Percentiles rank a stretch among this genome's conserved stretches.
These are phyloP conservation scores for Noctua janthe DNA, from an alignment of 2,888 invertebrate genomes.

Conservation along the genomic window DNA sequence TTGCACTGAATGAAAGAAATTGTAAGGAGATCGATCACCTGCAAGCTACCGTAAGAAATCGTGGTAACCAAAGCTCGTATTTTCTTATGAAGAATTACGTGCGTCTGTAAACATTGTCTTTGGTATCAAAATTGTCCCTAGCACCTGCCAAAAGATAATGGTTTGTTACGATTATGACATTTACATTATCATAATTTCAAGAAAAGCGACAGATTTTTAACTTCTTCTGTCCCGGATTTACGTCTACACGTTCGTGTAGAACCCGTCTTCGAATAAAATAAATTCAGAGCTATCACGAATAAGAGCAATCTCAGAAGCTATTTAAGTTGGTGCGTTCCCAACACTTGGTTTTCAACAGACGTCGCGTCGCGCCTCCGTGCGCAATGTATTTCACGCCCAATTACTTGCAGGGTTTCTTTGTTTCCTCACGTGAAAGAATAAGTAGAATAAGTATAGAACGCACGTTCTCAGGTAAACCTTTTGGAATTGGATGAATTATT, in stretches of 20 bases:
- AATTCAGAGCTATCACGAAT: slow-evolving; percentile 31
- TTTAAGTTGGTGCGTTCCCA: slow-evolving; percentile 39
- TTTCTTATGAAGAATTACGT: not conserved
- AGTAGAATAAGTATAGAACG: slow-evolving; percentile 22
- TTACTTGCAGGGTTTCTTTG: slow-evolving; percentile 59
- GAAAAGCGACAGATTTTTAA: slow-evolving; percentile 16
- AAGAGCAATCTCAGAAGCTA: slow-evolving; percentile 44
- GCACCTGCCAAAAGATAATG: slow-evolving; percentile 10
- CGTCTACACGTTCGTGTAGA: slow-evolving; percentile 4
- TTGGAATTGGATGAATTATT: not conserved
- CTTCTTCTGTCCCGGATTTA: not conserved
- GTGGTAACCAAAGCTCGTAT: not conserved
- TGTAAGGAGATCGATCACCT: no score
- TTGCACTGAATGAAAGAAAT: no score
- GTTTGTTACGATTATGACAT: slow-evolving; percentile 1
- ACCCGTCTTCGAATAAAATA: slow-evolving; percentile 29
- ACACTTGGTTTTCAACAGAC: slow-evolving; percentile 49
- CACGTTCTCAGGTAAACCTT: slow-evolving; percentile 27
- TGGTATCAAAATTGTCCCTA: not conserved
- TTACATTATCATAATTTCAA: slow-evolving; percentile 10
- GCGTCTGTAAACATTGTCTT: not conserved
- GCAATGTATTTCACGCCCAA: slow-evolving; percentile 58
- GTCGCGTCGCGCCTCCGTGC: slow-evolving; percentile 44
- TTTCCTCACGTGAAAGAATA: slow-evolving; percentile 45
- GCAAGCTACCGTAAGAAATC: not conserved